Base-by-base conservation (phyloP, 2,888 invertebrate genomes). In the Drosophila borborema region DNA sequence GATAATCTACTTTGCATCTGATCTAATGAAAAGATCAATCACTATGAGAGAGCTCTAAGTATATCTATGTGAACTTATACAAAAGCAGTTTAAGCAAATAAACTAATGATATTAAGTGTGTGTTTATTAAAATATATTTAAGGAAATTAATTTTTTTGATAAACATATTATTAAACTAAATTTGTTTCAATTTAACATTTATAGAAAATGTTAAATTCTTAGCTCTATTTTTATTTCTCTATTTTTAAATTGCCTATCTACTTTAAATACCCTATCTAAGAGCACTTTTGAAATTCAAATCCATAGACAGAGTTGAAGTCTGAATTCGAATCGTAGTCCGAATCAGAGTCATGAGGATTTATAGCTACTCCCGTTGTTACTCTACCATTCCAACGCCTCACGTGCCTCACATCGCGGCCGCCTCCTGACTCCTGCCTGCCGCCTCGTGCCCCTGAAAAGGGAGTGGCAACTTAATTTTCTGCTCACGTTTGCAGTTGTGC, bases 401-500 rank as follows among this genome's bases (percentile, higher is more conserved):
- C 3, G 16, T 14, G 6, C 10, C 20, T 16, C 53, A 28, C 6
- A 28, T 28, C 20, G 20, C 20, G 6, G 7, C 12, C 9, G 6
- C 18, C n/a, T 14, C 28, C 28, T 6, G 28, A n/a, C 60, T 41
- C 51, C 23, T 23, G 23, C 14, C 51, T 3, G 0, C 14, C 43
- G 23, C 0, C 23, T 23, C 28, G 7, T 28, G 28, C 20, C 55
- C 31, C 51, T 49, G 18, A 36, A 12, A 53, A 62, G 14, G 51
- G 51, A 43, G 71, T 63, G 65, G 64, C 60, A 67, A 82, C 86
- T 92, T 90, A 85, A 91, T 91, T 91, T 90, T 90, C 86, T 81
- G 82, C 89, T 91, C 91, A 92, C 91, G 90, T 91, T 86, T 91
- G 90, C 84, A 84, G 78, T 77, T 86, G 72, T 65, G 45, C 62